Conservation (phyloP, 2,797 vertebrate genomes). For the Cichlasoma orientale region DNA sequence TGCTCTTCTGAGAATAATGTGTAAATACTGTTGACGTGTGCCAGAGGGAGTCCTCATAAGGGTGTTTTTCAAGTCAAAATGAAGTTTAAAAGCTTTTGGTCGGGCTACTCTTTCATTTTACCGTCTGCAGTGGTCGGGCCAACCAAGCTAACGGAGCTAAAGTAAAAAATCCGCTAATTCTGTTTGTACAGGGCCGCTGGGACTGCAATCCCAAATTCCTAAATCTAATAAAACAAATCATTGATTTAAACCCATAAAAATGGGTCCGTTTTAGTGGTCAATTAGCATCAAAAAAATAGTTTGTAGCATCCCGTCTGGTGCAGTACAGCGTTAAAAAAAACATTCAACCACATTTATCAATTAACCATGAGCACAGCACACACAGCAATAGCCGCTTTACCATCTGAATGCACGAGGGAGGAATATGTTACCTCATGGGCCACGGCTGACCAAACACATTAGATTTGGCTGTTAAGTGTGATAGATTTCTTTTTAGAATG, state of each 20-base stretch:
- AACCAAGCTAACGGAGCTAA: conserved; percentile 32
- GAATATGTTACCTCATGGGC: conserved; percentile 66
- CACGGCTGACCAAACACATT: conserved; percentile 65
- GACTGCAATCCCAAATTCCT: not conserved
- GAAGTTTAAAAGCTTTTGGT: conserved; percentile 22
- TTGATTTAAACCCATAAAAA: conserved; percentile 42
- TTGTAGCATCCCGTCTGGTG: conserved; percentile 22
- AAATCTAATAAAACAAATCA: conserved; percentile 27
- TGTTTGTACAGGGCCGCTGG: not conserved
- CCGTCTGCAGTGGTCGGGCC: not conserved
- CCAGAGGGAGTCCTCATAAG: conserved; percentile 44
- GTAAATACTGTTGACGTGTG: conserved; percentile 57
- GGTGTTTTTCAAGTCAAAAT: conserved; percentile 42
- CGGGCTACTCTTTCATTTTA: conserved; percentile 23
- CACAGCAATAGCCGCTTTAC: conserved; percentile 51
- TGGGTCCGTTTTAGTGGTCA: conserved; percentile 47
- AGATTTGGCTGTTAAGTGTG: conserved; percentile 73
- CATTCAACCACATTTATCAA: conserved; percentile 74
- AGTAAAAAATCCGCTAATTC: conserved; percentile 11
- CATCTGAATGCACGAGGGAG: conserved; percentile 69
- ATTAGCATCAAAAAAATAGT: conserved; percentile 53
- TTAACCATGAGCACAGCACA: conserved; percentile 60
- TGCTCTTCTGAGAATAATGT: conserved; percentile 59
- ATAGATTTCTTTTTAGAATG: conserved; percentile 70
- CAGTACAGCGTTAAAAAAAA: conserved; percentile 50